phyloP scores from a whole-genome alignment of 2,797 vertebrate genomes.

The Paedocypris micromegethes region DNA sequence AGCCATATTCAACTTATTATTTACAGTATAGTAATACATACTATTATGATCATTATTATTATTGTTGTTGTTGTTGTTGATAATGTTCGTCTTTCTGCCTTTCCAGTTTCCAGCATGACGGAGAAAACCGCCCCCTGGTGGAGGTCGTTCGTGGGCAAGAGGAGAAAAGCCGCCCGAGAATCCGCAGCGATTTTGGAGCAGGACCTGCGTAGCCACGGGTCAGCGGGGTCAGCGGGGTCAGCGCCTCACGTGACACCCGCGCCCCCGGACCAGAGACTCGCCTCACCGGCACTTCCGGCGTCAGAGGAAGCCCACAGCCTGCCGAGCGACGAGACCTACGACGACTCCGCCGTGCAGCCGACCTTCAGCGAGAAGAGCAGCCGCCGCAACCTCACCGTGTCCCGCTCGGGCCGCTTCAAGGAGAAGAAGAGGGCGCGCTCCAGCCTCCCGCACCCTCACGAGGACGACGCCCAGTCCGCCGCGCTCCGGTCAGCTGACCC shows the following conservation, averaged over 20 bases:
- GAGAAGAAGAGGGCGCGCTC: constrained; percentile 78
- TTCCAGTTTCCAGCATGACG: constrained; percentile 63
- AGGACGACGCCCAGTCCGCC: constrained; percentile 51
- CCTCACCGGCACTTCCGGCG: not conserved
- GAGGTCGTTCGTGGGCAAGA: constrained; percentile 82
- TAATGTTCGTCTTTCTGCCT: constrained; percentile 1
- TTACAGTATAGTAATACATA: no score
- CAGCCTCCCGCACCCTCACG: constrained; percentile 72
- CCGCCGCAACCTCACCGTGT: constrained; percentile 84
- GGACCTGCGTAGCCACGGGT: not conserved
- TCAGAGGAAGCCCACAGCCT: constrained; percentile 43
- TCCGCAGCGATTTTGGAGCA: constrained; percentile 56
- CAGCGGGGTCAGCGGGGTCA: constrained; percentile 3
- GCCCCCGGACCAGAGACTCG: constrained; percentile 1
- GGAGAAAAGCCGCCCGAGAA: constrained; percentile 52
- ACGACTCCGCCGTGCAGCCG: constrained; percentile 65
- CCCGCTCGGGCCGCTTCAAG: constrained; percentile 88
- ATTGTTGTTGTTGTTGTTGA: not conserved
- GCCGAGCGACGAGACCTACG: constrained; percentile 53
- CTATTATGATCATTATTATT: no score
- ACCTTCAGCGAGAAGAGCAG: constrained; percentile 71
- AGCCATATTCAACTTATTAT: no score
- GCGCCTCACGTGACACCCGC: not conserved
- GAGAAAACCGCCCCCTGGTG: constrained; percentile 76
- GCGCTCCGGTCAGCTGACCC: not conserved